Evolutionary conservation across 2,888 invertebrate genomes (phyloP), one percentile per base, ranked within the genome.

Genomic region (Ophion obscuratus): DNA sequence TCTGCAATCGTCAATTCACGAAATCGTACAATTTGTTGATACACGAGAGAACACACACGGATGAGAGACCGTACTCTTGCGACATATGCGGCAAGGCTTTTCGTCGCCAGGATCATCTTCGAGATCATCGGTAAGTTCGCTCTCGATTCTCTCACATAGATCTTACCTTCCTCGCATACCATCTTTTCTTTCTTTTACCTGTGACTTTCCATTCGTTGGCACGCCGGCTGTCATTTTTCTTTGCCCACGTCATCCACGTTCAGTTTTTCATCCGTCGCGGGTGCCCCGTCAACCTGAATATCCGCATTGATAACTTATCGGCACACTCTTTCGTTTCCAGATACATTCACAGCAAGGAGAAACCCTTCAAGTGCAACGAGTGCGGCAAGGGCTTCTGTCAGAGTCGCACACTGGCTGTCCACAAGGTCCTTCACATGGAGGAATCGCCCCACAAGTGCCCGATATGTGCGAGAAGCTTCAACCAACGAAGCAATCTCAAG

Each of bases 301-400:
- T 40, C 0, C 9, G 40, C 40, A 7, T 7, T 7, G 40, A 17
- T 17, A 17, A 5, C 53, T 53, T 17, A 17, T 53, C 53, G 17
- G 17, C 53, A 17, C n/a, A 3, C 11, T 53, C 53, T 53, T 81
- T 75, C 40, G 31, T 62, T 87, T 89, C 0, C 95, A 98, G 98
- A 93, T 99, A 99, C 95, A 99, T 99, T 89, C 99, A 99, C 95
- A 98, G 98, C 89, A 99, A 99, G 93, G 99, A 99, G 94, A 99
- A 99, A 94, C 99, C 99, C 0, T 99, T 99, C 95, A 99, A 99
- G 93, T 99, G 99, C 94, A 96, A 96, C 4, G 98, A 99, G 91
- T 99, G 99, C 94, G 99, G 99, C 67, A 99, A 99, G 95, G 99
- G 99, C 6, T 99, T 99, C 95, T 99, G 99, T 94, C 99, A 99